Percentiles rank a stretch among this genome's conserved stretches.
These are phyloP conservation scores for Cataglyphis hispanica DNA, from an alignment of 1,140 invertebrate genomes.

Conservation along the genomic window DNA sequence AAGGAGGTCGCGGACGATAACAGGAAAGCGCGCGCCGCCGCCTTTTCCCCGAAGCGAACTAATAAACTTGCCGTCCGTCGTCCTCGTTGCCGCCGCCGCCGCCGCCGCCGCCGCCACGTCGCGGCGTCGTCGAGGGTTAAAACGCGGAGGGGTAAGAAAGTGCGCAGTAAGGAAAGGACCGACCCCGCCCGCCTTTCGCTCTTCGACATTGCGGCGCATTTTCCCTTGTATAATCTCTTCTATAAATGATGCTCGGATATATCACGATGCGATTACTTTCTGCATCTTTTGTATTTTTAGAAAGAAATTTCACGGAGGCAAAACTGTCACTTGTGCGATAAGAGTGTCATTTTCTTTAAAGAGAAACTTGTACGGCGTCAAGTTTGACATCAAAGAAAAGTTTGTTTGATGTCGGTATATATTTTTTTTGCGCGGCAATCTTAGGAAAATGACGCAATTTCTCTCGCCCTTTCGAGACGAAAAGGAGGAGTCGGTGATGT, in stretches of 20 bases:
- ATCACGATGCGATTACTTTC: not conserved
- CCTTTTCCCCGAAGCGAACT: slow-evolving; percentile 79
- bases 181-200: slow-evolving; percentile 69
- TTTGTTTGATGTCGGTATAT: not conserved
- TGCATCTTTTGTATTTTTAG: no score
- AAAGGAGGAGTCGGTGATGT: slow-evolving; percentile 27
- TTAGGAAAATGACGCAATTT: slow-evolving; percentile 21
- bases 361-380: not conserved
- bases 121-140: slow-evolving; percentile 67
- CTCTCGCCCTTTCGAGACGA: not conserved
- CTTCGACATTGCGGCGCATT: slow-evolving; percentile 55
- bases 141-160: slow-evolving; percentile 82
- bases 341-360: no score
- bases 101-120: not conserved
- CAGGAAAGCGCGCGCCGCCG: slow-evolving; percentile 68
- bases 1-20: slow-evolving; percentile 38
- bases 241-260: no score
- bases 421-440: not conserved
- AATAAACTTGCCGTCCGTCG: slow-evolving; percentile 53
- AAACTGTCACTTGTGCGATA: no score
- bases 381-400: not conserved
- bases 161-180: slow-evolving; percentile 82
- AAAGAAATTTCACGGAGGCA: no score
- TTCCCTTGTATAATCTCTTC: no score
- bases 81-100: slow-evolving; percentile 55